These are phyloP conservation scores for Portevinia maculata DNA, from an alignment of 2,888 invertebrate species.

Conservation along the genomic window DNA sequence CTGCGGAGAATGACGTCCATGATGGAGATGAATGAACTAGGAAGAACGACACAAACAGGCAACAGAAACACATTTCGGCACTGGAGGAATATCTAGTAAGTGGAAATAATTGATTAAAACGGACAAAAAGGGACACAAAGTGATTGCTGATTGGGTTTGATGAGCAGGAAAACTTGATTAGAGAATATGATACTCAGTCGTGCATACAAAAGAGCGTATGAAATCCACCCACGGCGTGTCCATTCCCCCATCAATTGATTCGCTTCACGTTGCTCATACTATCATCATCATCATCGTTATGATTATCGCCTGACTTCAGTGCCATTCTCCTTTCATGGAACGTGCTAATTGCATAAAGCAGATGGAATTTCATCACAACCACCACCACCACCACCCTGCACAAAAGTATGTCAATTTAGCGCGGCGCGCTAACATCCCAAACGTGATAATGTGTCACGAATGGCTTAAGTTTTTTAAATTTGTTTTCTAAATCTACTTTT, in stretches of 20 bases:
- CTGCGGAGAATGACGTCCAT: background rate
- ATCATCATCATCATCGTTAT: slow-evolving; percentile 41
- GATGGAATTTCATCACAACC: slow-evolving; percentile 61
- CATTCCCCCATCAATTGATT: slow-evolving; percentile 50
- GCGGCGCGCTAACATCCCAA: slow-evolving; percentile 56
- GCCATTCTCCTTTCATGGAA: slow-evolving; percentile 42
- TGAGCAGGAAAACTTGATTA: slow-evolving; percentile 73
- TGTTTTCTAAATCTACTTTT: slow-evolving; percentile 52
- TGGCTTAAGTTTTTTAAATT: slow-evolving; percentile 59
- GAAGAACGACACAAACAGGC: background rate
- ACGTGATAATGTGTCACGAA: slow-evolving; percentile 64
- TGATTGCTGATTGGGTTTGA: slow-evolving; percentile 71
- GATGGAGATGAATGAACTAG: slow-evolving; percentile 18
- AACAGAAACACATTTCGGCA: slow-evolving; percentile 1
- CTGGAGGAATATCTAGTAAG: slow-evolving; percentile 38
- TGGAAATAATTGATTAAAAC: slow-evolving; percentile 69
- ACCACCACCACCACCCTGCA: slow-evolving; percentile 27
- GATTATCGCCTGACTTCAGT: slow-evolving; percentile 56
- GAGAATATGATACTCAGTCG: slow-evolving; percentile 62
- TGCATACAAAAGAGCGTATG: slow-evolving; percentile 19
- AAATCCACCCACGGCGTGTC: slow-evolving; percentile 29
- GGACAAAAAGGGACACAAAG: slow-evolving; percentile 65
- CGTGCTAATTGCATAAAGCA: slow-evolving; percentile 72
- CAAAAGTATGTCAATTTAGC: slow-evolving; percentile 49
- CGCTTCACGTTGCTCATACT: slow-evolving; percentile 33